A percentile compares a stretch with the other conserved stretches of the same genome.
Evolutionary conservation across 2,113 vertebrate species (phyloP).

Genomic region (Strigops habroptila): DNA sequence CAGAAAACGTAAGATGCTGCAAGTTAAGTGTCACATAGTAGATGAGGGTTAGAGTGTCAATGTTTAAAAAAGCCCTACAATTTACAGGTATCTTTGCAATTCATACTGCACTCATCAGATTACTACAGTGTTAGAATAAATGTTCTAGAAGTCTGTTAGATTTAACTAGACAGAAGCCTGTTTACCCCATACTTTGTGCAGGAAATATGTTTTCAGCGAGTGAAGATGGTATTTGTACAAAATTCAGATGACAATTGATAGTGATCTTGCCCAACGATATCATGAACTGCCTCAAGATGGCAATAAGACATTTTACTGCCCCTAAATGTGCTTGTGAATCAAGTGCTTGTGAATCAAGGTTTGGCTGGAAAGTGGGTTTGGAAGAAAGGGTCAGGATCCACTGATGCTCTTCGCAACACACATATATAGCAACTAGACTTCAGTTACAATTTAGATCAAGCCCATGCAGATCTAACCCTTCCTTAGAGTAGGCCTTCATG

Average conservation of each 20-base stretch:
- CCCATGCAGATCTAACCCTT: neutral
- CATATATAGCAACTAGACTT: neutral
- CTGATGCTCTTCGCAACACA: neutral
- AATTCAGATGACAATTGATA: neutral
- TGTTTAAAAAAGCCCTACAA: neutral
- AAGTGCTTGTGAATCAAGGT: neutral
- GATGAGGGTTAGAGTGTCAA: neutral
- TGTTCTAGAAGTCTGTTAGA: neutral
- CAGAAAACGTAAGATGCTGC: neutral
- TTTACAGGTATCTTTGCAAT: neutral
- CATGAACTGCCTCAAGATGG: neutral
- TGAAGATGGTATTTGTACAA: neutral
- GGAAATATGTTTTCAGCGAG: neutral
- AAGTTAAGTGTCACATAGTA: neutral
- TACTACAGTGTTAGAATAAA: fast-evolving
- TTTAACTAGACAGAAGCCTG: neutral
- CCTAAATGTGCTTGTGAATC: neutral
- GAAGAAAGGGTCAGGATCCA: neutral
- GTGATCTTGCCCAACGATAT: neutral
- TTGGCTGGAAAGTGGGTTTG: fast-evolving
- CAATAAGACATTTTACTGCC: neutral
- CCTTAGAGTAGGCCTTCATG: neutral
- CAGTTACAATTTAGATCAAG: neutral
- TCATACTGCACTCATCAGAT: neutral
- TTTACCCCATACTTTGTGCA: neutral